These are phyloP conservation scores for Tetramorium alpestre DNA, from an alignment of 1,140 invertebrate genomes.

Conservation along the genomic window DNA sequence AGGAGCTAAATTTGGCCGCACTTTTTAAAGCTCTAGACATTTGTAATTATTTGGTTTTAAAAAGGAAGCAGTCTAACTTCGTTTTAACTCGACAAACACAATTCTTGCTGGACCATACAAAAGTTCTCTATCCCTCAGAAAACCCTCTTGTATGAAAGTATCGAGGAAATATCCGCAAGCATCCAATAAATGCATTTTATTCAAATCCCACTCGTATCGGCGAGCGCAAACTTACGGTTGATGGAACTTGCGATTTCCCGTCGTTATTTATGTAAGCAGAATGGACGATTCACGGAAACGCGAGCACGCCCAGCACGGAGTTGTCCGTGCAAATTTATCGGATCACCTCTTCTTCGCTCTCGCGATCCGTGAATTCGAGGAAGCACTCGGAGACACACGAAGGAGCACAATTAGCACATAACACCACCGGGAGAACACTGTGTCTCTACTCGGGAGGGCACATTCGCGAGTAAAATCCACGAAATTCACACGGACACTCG, in stretches of 20 bases:
- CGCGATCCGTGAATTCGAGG: conserved; percentile 12
- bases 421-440: not conserved
- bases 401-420: not conserved
- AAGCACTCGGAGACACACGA: not conserved
- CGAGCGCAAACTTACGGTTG: conserved; percentile 33
- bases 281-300: conserved; percentile 8
- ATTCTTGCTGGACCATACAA: not conserved
- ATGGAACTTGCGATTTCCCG: conserved; percentile 10
- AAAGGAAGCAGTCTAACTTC: not conserved
- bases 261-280: conserved; percentile 52
- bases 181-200: not conserved
- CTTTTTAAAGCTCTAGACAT: not conserved
- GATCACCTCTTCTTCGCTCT: not conserved
- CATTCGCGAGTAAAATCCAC: not conserved
- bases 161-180: not conserved
- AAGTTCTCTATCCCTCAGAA: not conserved
- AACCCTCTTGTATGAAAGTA: not conserved
- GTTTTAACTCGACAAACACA: not conserved
- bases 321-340: conserved; percentile 1
- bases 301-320: not conserved
- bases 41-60: not conserved
- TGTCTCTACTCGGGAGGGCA: not conserved
- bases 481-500: not conserved
- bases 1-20: no score
- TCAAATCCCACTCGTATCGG: conserved; percentile 10